Conservation (phyloP, 2,888 invertebrate species). For the Synergus japonicus region DNA sequence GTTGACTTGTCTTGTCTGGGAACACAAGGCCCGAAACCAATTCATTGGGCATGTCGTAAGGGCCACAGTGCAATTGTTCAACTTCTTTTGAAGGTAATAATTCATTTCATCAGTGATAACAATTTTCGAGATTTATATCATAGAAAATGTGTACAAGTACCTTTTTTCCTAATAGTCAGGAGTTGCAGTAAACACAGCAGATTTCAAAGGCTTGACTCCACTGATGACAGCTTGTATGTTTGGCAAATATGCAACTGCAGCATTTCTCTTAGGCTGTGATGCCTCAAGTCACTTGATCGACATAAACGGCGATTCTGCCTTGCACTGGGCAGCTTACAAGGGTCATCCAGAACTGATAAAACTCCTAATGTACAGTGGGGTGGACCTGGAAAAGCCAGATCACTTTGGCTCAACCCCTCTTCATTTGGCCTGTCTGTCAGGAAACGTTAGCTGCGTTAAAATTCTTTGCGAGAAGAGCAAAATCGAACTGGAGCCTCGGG, state of each 20-base stretch:
- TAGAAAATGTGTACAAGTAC: neutral
- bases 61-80: constrained; percentile 95
- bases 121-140: neutral
- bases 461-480: constrained; percentile 94
- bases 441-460: constrained; percentile 91
- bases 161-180: constrained; percentile 82
- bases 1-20: constrained; percentile 92
- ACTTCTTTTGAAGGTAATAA: constrained; percentile 78
- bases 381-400: constrained; percentile 92
- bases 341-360: constrained; percentile 93
- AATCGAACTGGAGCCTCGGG: constrained; percentile 90
- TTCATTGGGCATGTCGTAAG: constrained; percentile 96
- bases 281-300: constrained; percentile 92
- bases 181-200: constrained; percentile 92
- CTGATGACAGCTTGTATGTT: constrained; percentile 96
- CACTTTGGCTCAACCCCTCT: constrained; percentile 95
- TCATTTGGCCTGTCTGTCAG: constrained; percentile 93
- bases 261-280: constrained; percentile 93
- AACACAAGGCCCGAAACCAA: constrained; percentile 92
- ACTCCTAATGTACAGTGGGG: constrained; percentile 93
- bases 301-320: constrained; percentile 94
- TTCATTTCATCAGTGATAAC: neutral
- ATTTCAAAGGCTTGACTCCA: constrained; percentile 93
- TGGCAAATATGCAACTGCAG: constrained; percentile 92
- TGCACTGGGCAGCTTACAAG: constrained; percentile 97